A percentile compares a stretch with the other conserved stretches of the same genome.
These are phyloP conservation scores for Notamacropus eugenii DNA, from an alignment of 2,797 vertebrate genomes.

Conservation along the genomic window DNA sequence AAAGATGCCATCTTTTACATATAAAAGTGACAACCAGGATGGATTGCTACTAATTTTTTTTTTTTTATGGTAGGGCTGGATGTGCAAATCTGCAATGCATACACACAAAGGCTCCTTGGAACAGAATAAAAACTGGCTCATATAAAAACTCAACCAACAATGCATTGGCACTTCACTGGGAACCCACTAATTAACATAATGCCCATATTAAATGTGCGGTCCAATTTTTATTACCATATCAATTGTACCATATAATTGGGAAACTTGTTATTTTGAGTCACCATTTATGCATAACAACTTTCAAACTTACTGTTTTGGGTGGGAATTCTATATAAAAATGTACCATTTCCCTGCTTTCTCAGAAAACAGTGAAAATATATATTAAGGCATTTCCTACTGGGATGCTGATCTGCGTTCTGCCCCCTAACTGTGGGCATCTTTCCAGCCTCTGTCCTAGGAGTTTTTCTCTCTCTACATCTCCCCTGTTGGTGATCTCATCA, in stretches of 20 bases:
- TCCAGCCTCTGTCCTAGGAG: background rate
- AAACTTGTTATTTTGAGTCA: background rate
- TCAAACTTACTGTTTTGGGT: background rate
- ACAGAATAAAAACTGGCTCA: background rate
- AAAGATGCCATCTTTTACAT: background rate
- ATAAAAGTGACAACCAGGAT: background rate
- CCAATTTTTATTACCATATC: background rate
- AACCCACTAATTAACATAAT: background rate
- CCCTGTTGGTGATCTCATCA: background rate
- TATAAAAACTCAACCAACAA: background rate
- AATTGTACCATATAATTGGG: background rate
- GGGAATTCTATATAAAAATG: background rate
- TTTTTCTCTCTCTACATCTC: background rate
- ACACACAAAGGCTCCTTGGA: background rate
- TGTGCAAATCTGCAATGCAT: background rate
- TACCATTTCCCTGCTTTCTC: background rate
- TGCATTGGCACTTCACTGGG: background rate
- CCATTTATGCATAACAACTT: background rate
- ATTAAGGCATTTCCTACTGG: background rate
- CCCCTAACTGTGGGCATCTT: background rate
- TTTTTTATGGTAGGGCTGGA: background rate
- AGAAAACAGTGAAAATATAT: background rate
- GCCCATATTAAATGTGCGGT: background rate
- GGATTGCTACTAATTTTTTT: background rate
- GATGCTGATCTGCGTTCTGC: background rate